Evolutionary conservation across 1,140 invertebrate species (phyloP), one percentile per base, ranked within the genome.

Genomic region (Pseudoatta argentina): DNA sequence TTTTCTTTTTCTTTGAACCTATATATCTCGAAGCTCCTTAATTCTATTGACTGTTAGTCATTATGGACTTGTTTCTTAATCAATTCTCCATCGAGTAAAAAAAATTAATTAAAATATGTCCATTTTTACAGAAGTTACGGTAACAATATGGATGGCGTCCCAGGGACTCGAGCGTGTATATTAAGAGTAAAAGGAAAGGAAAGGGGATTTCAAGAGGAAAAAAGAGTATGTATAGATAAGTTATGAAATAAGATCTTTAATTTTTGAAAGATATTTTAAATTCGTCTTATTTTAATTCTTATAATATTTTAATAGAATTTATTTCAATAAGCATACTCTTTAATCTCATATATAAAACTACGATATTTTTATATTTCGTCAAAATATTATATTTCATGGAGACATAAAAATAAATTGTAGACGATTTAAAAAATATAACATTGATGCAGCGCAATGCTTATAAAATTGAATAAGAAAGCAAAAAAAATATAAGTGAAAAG

Each of bases 311-410:
- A 34, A 7, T 14, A 21, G 59, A 75, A n/a, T 24, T 7, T 2
- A 57, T 0, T 21, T 44, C 3, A 59, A 24, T 59, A 57, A 73
- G 14, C 12, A 21, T 44, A 21, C 2, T 75, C 39, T 30, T 59
- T 59, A 75, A 24, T n/a, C 5, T 24, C 6, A n/a, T 39, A 44
- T 44, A 1, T 39, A 16, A 59, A 55, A 3, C 0, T 72, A 30
- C 30, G 14, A 75, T 44, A 44, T 14, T 44, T 73, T 27, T 55
- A 30, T 27, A 55, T 73, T 57, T 59, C 12, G 8, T 1, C 27
- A 57, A 72, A 72, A 55, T 55, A 57, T 27, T 72, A 55, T 34
- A 34, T 27, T 72, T 18, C 27, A 73, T n/a, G 18, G 5, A 30
- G 5, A 71, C 27, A 16, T 16, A 44, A 1, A 57, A 55, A 30